Base-by-base conservation (phyloP, 2,888 invertebrate species). In the Melieria crassipennis region DNA sequence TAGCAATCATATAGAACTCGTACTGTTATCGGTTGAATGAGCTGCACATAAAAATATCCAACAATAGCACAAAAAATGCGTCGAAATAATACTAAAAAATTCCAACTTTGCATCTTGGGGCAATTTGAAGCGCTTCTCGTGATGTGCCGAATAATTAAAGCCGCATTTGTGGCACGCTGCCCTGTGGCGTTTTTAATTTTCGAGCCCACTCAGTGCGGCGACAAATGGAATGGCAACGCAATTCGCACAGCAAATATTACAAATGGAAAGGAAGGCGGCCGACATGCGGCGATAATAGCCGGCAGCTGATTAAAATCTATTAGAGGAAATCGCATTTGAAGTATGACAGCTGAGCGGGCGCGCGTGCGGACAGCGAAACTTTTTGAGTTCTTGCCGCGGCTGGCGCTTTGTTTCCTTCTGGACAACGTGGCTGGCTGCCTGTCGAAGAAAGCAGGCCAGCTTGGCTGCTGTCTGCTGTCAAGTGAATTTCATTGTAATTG, bases 281-380 rank as follows among this genome's bases (percentile, higher is more conserved):
- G 30, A 67, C 67, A 74, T 58, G 60, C 67, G 64, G 56, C 56
- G 64, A 77, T 76, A 73, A 78, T 81, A 71, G 78, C 82, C 81
- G 79, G 79, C 77, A 82, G 82, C 81, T 82, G 82, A 82, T 82
- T 82, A 82, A 82, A 82, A 82, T 82, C 82, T 82, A 82, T 74
- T 69, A 72, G 72, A 50, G 62, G 56, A 72, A 70, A 69, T 69
- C 64, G 16, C 50, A 42, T 70, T 70, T 57, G n/a, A 65, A 62
- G 16, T 56, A 52, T 13, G n/a, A 13, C 52, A 52, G 52, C 13
- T n/a, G 10, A n/a, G 7, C 52, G 11, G 50, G 50, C 50, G 7
- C 9, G 50, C 7, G 50, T 13, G 7, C 7, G 7, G 5, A 9
- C 5, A 52, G 10, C 10, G 52, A 1, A n/a, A 9, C 1, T 11